These are phyloP conservation scores for Notothenia coriiceps DNA, from an alignment of 2,113 vertebrate species.

Conservation along the genomic window DNA sequence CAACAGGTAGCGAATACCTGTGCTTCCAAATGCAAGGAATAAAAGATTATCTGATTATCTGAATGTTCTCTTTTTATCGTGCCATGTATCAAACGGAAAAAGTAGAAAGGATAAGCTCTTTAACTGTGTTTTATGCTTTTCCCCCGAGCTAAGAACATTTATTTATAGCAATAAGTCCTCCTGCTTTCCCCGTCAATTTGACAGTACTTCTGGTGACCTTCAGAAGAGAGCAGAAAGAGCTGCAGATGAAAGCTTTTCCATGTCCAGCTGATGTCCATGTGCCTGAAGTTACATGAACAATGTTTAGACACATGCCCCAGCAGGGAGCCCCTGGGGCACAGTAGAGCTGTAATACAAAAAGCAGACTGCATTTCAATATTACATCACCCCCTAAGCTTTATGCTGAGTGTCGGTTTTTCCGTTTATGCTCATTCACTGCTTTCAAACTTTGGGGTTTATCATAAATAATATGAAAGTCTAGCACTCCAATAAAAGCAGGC, in stretches of 20 bases:
- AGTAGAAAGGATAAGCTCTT: background rate
- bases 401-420: conserved; percentile 5
- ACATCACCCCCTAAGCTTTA: conserved; percentile 28
- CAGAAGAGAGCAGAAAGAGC: conserved; percentile 10
- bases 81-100: background rate
- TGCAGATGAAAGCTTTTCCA: conserved; percentile 69
- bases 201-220: conserved; percentile 40
- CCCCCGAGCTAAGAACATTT: background rate
- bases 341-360: conserved; percentile 36
- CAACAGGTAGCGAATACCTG: too few species aligned
- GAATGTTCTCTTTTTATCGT: background rate
- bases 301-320: conserved; percentile 53
- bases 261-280: conserved; percentile 55
- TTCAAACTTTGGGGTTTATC: background rate
- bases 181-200: conserved; percentile 2
- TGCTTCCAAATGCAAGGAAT: background rate
- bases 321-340: conserved; percentile 21
- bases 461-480: background rate
- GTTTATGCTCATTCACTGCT: background rate
- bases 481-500: background rate
- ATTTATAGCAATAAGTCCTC: background rate
- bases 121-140: background rate
- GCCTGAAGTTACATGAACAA: conserved; percentile 51
- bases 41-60: background rate
- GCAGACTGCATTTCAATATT: conserved; percentile 52